Percentiles rank a stretch among this genome's conserved stretches.
Conservation (phyloP, 2,888 invertebrate genomes). For the Heliconius charithonia region DNA sequence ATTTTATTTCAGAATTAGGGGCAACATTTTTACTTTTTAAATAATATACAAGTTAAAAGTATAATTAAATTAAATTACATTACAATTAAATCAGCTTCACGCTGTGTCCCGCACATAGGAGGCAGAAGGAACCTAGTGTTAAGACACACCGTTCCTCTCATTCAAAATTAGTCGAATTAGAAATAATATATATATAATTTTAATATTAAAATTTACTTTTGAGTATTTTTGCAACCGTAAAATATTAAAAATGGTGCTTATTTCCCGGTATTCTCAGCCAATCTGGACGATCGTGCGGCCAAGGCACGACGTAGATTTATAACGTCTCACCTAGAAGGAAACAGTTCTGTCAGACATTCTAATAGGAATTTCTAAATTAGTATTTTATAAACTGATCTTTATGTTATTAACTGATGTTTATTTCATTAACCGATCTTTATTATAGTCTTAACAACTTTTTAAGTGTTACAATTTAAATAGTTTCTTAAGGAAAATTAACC, state of each 20-base stretch:
- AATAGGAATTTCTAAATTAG: neutral
- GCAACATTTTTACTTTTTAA: no score
- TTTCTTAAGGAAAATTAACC: neutral
- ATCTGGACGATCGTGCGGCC: neutral
- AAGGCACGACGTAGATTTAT: neutral
- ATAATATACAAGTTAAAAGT: no score
- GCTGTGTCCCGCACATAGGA: no score
- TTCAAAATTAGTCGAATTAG: neutral
- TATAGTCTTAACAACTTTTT: neutral
- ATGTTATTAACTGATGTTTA: no score
- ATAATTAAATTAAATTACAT: no score
- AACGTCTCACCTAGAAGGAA: slow-evolving; percentile 9
- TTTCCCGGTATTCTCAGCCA: neutral
- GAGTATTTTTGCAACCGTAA: neutral
- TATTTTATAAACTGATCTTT: neutral
- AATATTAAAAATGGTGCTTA: neutral
- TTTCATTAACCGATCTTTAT: neutral
- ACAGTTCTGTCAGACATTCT: neutral
- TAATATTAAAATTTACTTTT: neutral
- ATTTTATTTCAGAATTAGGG: no score
- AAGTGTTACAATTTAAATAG: neutral
- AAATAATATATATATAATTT: neutral
- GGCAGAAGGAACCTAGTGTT: no score
- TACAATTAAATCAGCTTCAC: no score
- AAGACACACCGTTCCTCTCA: no score